Conservation (phyloP, 2,797 vertebrate genomes). For the Poecilia wingei region DNA sequence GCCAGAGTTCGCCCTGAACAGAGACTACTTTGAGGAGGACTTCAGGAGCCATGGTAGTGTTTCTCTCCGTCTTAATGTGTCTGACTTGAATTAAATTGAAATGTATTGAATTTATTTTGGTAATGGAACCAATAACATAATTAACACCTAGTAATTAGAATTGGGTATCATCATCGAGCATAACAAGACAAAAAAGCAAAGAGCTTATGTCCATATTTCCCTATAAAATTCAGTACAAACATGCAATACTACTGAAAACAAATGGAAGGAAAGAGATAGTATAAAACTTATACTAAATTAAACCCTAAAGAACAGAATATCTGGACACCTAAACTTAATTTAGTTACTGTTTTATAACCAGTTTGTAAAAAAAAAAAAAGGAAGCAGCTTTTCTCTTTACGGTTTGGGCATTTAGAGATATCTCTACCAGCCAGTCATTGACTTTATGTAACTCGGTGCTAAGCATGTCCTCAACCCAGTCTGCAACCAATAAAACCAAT, state of each 20-base stretch:
- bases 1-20: constrained; percentile 89
- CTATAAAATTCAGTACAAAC: background rate
- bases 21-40: constrained; percentile 94
- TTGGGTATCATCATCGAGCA: background rate
- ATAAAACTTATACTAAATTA: background rate
- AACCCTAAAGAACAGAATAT: background rate
- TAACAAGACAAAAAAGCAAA: background rate
- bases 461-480: background rate
- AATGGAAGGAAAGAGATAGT: background rate
- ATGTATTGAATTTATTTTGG: background rate
- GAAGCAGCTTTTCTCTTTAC: background rate
- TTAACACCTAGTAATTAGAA: background rate
- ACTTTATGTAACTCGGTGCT: background rate
- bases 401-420: background rate
- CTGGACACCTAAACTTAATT: background rate
- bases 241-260: background rate
- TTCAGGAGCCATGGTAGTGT: constrained; percentile 88
- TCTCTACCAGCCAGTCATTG: background rate
- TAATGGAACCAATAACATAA: background rate
- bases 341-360: background rate
- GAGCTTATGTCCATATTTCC: background rate
- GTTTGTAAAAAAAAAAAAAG: background rate
- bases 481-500: background rate
- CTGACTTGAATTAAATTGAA: background rate
- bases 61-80: background rate